Conservation (phyloP, 2,888 invertebrate genomes). For the Drosophila atroscutellata region DNA sequence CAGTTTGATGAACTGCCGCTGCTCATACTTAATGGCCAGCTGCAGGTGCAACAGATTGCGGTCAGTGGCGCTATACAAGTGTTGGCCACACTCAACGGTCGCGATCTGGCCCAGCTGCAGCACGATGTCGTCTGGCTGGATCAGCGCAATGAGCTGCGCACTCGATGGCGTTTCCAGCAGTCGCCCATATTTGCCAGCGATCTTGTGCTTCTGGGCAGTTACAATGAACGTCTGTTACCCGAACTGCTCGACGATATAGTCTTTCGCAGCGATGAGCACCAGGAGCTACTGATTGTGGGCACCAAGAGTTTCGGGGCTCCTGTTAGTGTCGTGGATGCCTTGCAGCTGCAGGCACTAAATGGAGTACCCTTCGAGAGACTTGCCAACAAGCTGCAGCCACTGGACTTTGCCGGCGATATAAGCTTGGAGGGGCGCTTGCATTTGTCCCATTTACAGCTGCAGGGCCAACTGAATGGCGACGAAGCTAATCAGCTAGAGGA, state of each 20-base stretch:
- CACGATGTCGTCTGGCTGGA: constrained; percentile 84
- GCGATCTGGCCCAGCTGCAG: constrained; percentile 76
- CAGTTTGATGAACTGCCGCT: constrained; percentile 78
- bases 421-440: constrained; percentile 77
- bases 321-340: constrained; percentile 76
- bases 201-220: constrained; percentile 75
- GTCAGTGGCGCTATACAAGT: constrained; percentile 77
- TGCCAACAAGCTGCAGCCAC: constrained; percentile 79
- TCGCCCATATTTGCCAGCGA: constrained; percentile 65
- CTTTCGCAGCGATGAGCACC: constrained; percentile 77
- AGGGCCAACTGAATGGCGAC: constrained; percentile 71
- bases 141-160: constrained; percentile 82
- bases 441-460: constrained; percentile 61
- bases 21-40: constrained; percentile 83
- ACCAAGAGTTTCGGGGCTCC: constrained; percentile 68
- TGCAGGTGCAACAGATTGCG: constrained; percentile 84
- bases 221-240: constrained; percentile 83
- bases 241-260: constrained; percentile 84
- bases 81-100: constrained; percentile 68
- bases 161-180: constrained; percentile 75
- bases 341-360: constrained; percentile 84
- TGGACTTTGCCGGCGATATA: constrained; percentile 69
- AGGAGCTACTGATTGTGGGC: constrained; percentile 52
- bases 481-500: constrained; percentile 40
- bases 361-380: constrained; percentile 82